Evolutionary conservation across 2,113 vertebrate species (phyloP).

Genomic region (Pluvianellus socialis): DNA sequence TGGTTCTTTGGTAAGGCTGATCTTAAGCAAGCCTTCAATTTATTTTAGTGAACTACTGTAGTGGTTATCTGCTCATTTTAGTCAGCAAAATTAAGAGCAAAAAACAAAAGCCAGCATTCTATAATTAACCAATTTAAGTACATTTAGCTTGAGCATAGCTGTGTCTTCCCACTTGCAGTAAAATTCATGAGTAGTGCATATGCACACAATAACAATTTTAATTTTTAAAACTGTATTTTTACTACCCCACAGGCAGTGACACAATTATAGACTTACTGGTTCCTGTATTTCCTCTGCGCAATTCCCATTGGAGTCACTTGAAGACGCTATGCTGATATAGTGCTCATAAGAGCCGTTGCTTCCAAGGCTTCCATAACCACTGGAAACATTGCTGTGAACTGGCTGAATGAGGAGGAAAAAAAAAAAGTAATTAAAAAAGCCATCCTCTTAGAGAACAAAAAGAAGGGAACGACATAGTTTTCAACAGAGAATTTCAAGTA

Average conservation of each 20-base stretch:
- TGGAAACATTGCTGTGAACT: conserved; percentile 84
- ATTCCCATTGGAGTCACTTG: conserved; percentile 81
- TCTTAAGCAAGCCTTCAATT: background rate
- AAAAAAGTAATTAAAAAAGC: background rate
- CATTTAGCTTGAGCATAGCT: background rate
- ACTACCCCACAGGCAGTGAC: background rate
- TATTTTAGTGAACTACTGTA: background rate
- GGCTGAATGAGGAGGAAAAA: conserved; percentile 67
- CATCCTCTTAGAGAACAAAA: background rate
- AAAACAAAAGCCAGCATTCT: background rate
- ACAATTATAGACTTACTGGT: conserved; percentile 18
- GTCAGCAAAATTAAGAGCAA: background rate
- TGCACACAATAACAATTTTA: background rate
- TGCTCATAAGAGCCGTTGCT: conserved; percentile 88
- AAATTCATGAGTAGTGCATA: background rate
- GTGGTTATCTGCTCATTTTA: background rate
- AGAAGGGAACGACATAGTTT: background rate
- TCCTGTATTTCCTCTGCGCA: conserved; percentile 55
- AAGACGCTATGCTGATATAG: conserved; percentile 82
- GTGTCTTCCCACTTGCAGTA: background rate
- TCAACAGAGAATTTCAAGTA: background rate
- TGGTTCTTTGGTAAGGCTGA: background rate
- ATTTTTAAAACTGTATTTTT: background rate
- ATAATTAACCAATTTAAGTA: background rate
- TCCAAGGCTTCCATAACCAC: conserved; percentile 86